Conservation (phyloP, 2,888 invertebrate genomes). For the Leptopilina syphax region DNA sequence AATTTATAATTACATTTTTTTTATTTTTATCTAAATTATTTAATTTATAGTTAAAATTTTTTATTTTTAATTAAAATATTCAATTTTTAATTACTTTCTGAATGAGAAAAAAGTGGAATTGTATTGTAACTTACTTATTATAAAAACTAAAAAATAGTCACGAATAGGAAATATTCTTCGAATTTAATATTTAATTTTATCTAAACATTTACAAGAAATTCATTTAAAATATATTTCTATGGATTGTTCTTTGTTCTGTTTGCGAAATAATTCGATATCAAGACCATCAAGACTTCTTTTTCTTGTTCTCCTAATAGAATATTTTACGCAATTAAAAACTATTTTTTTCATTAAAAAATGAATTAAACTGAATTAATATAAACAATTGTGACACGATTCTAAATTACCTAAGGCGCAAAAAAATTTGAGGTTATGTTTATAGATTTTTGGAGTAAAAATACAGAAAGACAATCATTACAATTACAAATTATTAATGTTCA, state of each 20-base stretch:
- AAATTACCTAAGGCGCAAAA: too few species aligned
- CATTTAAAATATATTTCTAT: neutral
- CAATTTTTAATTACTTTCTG: neutral
- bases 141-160: neutral
- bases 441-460: too few species aligned
- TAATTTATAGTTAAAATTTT: too few species aligned
- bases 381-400: too few species aligned
- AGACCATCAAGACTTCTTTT: neutral
- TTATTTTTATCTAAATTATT: too few species aligned
- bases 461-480: too few species aligned
- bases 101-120: neutral
- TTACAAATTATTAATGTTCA: too few species aligned
- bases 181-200: neutral
- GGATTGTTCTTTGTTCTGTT: too few species aligned
- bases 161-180: neutral
- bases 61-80: too few species aligned
- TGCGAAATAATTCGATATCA: neutral
- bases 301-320: conserved; percentile 29
- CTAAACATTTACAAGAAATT: neutral
- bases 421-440: too few species aligned
- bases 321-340: neutral
- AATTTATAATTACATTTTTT: too few species aligned
- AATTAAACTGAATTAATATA: too few species aligned
- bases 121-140: conserved; percentile 13
- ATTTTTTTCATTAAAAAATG: neutral